These are phyloP conservation scores for Hirtodrosophila duncani DNA, from an alignment of 2,888 invertebrate species.

Conservation along the genomic window DNA sequence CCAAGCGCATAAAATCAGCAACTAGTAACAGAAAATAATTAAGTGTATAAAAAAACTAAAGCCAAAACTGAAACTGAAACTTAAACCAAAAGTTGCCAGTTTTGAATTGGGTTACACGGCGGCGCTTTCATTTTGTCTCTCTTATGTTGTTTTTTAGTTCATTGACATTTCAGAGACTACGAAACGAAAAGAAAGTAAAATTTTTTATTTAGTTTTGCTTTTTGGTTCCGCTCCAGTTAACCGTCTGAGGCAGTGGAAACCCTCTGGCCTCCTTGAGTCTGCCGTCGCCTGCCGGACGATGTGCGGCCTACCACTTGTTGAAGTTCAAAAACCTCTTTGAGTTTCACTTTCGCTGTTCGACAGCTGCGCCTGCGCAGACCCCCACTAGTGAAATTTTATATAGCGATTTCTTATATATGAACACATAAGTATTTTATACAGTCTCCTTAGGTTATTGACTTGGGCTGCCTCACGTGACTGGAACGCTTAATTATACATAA, in stretches of 20 bases:
- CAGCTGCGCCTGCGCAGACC: constrained; percentile 52
- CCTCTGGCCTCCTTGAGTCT: too few species aligned
- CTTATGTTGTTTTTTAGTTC: constrained; percentile 45
- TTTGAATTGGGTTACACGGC: constrained; percentile 40
- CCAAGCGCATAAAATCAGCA: constrained; percentile 46
- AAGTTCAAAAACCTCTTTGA: constrained; percentile 65
- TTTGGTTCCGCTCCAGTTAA: constrained; percentile 68
- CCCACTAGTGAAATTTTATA: constrained; percentile 50
- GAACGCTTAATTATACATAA: too few species aligned
- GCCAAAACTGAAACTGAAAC: constrained; percentile 20
- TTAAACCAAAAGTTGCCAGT: constrained; percentile 15
- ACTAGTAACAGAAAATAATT: constrained; percentile 33
- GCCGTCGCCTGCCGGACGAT: neutral
- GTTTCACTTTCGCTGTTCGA: constrained; percentile 70
- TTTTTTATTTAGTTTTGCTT: constrained; percentile 17
- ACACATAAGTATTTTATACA: neutral
- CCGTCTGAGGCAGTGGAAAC: too few species aligned
- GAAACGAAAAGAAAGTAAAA: constrained; percentile 68
- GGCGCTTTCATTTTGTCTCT: constrained; percentile 57
- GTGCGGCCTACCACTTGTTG: constrained; percentile 18
- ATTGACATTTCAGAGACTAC: constrained; percentile 49
- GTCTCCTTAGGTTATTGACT: constrained; percentile 13
- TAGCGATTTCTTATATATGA: constrained; percentile 9
- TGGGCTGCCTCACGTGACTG: too few species aligned
- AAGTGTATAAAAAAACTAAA: constrained; percentile 19